Evolutionary conservation across 2,888 invertebrate genomes (phyloP).

Genomic region (Epinotia bilunana): DNA sequence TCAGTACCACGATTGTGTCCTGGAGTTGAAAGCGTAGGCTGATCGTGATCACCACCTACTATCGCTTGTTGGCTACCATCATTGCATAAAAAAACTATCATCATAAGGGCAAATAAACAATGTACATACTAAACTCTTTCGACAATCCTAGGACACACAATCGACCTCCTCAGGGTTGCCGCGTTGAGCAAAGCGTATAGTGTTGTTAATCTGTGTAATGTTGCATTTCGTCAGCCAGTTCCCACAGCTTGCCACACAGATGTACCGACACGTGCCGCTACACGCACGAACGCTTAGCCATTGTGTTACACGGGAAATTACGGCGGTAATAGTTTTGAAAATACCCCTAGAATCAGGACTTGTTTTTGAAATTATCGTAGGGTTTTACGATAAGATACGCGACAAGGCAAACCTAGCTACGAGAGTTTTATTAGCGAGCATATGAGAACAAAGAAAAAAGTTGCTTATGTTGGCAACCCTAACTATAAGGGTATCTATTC

Average conservation of each 20-base stretch:
- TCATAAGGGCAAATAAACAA: neutral
- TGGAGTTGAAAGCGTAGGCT: neutral
- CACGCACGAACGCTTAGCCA: slow-evolving; percentile 54
- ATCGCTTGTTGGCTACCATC: neutral
- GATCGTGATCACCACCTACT: neutral
- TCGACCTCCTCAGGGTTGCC: slow-evolving; percentile 38
- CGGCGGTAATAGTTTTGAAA: neutral
- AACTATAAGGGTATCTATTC: slow-evolving; percentile 7
- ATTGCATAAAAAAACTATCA: neutral
- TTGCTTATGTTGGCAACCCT: slow-evolving; percentile 5
- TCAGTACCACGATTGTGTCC: neutral
- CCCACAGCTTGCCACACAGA: slow-evolving; percentile 67
- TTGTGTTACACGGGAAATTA: slow-evolving; percentile 20
- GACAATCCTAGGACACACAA: slow-evolving; percentile 32
- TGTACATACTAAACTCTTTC: slow-evolving; percentile 21
- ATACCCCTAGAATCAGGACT: neutral
- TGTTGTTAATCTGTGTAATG: slow-evolving; percentile 43
- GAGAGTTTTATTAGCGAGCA: neutral
- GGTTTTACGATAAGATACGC: neutral
- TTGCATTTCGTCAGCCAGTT: slow-evolving; percentile 69
- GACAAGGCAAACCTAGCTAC: neutral
- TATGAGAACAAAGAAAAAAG: neutral
- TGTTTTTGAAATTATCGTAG: slow-evolving; percentile 3
- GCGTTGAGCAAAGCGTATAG: slow-evolving; percentile 33
- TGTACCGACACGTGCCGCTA: slow-evolving; percentile 56